Evolutionary conservation across 92 coral and sea anemone species (phyloP), one percentile per base, ranked within the genome.

Genomic region (Palythoa caribaeorum): DNA sequence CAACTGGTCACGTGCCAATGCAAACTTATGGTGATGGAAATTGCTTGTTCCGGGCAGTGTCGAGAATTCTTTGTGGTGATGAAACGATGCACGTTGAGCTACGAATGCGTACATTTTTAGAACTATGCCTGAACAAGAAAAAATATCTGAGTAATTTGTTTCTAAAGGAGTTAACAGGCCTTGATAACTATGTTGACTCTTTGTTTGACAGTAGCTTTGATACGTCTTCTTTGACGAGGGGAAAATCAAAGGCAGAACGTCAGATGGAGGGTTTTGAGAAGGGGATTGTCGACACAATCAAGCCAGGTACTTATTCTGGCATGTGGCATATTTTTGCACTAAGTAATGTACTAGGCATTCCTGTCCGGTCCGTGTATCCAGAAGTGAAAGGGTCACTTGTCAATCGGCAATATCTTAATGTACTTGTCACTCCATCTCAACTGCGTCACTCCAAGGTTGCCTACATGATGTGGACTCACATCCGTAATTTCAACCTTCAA

Each of bases 381-480:
- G 40, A 71, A 51, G 85, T 85, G 50, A 77, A 50, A 76, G 79
- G 59, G 13, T 84, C 90, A 28, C 76, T 91, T 40, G 85, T 91
- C 70, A 83, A 91, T 84, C 94, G 94, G 51, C 77, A 65, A 48
- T 89, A 89, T 78, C 39, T 90, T 77, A 90, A 90, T 87, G 92
- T 87, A 38, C 57, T 13, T 28, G 68, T 90, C 76, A 74, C 79
- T 20, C 90, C 90, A 62, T 59, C 66, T 59, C 66, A 59, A 59
- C 66, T 59, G 66, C 66, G 66, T 59, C 16, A 59, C 66, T 59
- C 66, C 66, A 59, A 59, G 65, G 21, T 59, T 59, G 66, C 66
- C 66, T 59, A 59, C 66, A 59, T 59, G 66, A 59, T 59, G 66
- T 11, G n/a, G 66, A 59, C 66, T 59, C 66, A 59, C 66, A 59